A percentile compares a stretch with the other conserved stretches of the same genome.
Evolutionary conservation across 2,888 invertebrate genomes (phyloP).

Genomic region (Escarpia spicata): DNA sequence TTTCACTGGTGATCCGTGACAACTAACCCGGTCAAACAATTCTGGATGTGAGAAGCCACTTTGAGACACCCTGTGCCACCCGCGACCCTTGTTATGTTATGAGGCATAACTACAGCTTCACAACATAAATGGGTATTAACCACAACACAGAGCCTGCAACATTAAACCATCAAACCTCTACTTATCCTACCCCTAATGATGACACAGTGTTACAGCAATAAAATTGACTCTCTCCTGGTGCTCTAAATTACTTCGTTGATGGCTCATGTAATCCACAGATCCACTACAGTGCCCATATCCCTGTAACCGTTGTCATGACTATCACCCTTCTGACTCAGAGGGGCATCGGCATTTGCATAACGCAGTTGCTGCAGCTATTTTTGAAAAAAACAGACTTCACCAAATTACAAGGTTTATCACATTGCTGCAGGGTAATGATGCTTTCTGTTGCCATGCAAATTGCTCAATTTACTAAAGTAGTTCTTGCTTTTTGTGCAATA

Average conservation of each 20-base stretch:
- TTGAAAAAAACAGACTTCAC: not conserved
- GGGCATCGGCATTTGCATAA: not conserved
- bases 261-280: not conserved
- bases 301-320: not conserved
- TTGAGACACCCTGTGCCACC: not conserved
- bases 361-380: not conserved
- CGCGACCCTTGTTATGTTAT: not conserved
- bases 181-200: not conserved
- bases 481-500: not conserved
- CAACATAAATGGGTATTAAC: not conserved
- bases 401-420: conserved; percentile 3
- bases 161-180: not conserved
- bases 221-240: not conserved
- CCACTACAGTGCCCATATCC: not conserved
- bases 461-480: not conserved
- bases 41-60: not conserved
- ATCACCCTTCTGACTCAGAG: not conserved
- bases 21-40: not conserved
- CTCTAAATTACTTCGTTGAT: not conserved
- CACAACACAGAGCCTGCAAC: not conserved
- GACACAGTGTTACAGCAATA: not conserved
- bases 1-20: not conserved
- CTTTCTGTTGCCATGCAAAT: not conserved
- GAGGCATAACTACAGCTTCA: not conserved
- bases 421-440: not conserved